Conservation (phyloP, 2,888 invertebrate genomes). For the Exocentrus adspersus region DNA sequence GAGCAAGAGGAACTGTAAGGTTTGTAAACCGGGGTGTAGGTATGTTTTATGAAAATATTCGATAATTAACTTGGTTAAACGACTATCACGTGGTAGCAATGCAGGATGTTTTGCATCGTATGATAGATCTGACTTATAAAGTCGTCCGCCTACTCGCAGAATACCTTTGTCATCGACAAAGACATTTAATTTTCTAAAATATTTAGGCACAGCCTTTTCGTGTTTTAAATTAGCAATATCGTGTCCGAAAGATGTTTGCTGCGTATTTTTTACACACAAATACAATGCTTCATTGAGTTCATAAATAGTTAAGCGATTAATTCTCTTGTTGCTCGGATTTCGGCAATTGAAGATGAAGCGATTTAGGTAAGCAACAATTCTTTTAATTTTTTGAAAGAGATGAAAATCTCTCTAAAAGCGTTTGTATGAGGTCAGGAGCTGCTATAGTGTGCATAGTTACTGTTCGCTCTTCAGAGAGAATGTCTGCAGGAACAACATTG, state of each 20-base stretch:
- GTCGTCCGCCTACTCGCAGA: constrained; percentile 17
- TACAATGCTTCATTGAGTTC: constrained; percentile 13
- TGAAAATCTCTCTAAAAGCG: constrained; percentile 16
- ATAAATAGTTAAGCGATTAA: background rate
- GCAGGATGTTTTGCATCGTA: constrained; percentile 26
- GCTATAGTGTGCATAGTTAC: background rate
- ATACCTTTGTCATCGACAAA: constrained; percentile 21
- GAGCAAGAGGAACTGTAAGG: constrained; percentile 16
- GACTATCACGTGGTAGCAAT: constrained; percentile 22
- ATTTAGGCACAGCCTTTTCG: background rate
- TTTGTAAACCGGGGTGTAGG: background rate
- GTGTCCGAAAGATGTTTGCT: constrained; percentile 4
- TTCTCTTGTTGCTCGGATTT: background rate
- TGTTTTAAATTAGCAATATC: background rate
- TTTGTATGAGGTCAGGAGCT: background rate
- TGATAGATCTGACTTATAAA: constrained; percentile 23
- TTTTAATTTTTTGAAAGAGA: constrained; percentile 18
- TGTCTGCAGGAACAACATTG: background rate
- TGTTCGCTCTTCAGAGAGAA: background rate
- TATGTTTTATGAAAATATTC: background rate
- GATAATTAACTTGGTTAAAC: constrained; percentile 19
- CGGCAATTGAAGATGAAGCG: constrained; percentile 5
- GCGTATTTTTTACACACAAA: constrained; percentile 7
- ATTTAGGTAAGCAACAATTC: constrained; percentile 4
- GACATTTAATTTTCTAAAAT: constrained; percentile 3